These are phyloP conservation scores for Timema cristinae DNA, from an alignment of 2,888 invertebrate genomes.

Conservation along the genomic window DNA sequence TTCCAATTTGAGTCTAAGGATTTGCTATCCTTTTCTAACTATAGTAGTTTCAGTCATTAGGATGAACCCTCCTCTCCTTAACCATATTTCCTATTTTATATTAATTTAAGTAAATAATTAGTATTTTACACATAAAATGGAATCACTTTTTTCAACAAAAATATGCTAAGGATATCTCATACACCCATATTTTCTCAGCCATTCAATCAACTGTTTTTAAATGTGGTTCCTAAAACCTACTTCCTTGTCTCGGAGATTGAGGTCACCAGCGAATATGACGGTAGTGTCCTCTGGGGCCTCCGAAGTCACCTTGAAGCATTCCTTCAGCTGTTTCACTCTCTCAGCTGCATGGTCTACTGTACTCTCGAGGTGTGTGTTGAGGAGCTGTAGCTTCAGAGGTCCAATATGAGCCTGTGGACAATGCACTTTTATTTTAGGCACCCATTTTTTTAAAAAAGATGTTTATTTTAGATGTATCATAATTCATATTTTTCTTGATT, in stretches of 20 bases:
- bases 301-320: slow-evolving; percentile 39
- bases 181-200: not conserved
- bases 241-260: slow-evolving; percentile 57
- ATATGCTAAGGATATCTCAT: not conserved
- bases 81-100: no score
- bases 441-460: no score
- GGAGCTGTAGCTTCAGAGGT: slow-evolving; percentile 42
- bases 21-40: no score
- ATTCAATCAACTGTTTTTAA: not conserved
- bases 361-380: slow-evolving; percentile 58
- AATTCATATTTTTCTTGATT: no score
- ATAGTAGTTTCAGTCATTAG: no score
- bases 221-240: slow-evolving; percentile 37
- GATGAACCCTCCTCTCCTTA: no score
- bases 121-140: not conserved
- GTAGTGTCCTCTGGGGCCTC: slow-evolving; percentile 35
- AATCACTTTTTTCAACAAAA: not conserved
- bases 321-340: slow-evolving; percentile 46
- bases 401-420: slow-evolving; percentile 41
- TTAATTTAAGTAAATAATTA: not conserved
- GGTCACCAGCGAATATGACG: slow-evolving; percentile 56
- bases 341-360: slow-evolving; percentile 46
- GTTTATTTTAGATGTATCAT: no score
- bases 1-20: no score
- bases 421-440: no score